Evolutionary conservation across 1,140 invertebrate species (phyloP).

Genomic region (Cyrtorhinus lividipennis): DNA sequence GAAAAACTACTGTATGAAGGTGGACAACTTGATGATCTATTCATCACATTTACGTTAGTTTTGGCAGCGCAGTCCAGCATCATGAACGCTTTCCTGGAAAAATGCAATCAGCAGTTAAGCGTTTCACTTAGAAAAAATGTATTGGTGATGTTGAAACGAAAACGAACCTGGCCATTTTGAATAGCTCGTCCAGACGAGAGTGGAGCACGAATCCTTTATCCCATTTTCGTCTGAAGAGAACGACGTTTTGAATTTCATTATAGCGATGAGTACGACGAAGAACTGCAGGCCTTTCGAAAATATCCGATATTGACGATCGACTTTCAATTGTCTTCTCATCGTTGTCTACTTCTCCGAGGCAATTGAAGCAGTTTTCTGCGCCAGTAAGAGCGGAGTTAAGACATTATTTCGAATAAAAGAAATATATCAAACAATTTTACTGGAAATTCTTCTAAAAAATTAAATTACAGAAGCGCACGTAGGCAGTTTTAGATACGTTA

Average conservation of each 20-base stretch:
- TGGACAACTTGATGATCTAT: too few species aligned
- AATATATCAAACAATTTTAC: constrained; percentile 8
- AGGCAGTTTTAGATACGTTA: too few species aligned
- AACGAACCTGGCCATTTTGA: constrained; percentile 20
- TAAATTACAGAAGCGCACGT: too few species aligned
- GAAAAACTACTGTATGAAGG: not conserved
- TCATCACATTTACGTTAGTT: too few species aligned
- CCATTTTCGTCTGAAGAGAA: constrained; percentile 15
- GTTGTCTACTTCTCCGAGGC: constrained; percentile 13
- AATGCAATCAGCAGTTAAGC: too few species aligned
- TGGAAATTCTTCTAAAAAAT: not conserved
- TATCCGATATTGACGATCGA: not conserved
- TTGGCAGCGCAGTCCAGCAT: too few species aligned
- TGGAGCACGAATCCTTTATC: constrained; percentile 11
- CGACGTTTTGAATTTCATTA: not conserved
- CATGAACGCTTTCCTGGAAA: too few species aligned
- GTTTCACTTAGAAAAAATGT: too few species aligned
- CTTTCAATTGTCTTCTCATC: not conserved
- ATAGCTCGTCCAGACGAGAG: not conserved
- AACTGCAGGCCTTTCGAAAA: not conserved
- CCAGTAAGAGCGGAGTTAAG: too few species aligned
- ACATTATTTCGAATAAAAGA: too few species aligned
- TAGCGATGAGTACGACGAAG: not conserved
- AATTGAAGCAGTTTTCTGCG: too few species aligned
- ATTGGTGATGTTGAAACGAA: too few species aligned